phyloP scores from a whole-genome alignment of 2,888 invertebrate species.

The Koerneria pararmatus region DNA sequence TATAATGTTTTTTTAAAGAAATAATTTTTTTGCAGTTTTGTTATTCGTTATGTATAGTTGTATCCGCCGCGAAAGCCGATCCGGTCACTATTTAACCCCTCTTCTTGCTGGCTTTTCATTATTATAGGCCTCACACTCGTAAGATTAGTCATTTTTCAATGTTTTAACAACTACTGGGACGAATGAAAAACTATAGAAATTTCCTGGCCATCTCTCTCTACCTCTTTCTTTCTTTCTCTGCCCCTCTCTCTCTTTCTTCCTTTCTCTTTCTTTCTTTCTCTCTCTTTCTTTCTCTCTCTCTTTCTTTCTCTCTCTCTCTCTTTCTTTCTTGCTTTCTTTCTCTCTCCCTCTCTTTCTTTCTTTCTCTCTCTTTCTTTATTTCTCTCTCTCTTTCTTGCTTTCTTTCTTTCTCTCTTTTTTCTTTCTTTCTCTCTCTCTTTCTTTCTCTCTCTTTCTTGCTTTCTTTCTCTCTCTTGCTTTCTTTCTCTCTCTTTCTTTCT shows the following conservation, averaged over 20 bases:
- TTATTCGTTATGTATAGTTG: too few species aligned
- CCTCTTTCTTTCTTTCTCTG: constrained; percentile 3
- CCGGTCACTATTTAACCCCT: too few species aligned
- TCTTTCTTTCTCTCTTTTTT: constrained; percentile 6
- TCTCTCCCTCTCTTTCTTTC: constrained; percentile 3
- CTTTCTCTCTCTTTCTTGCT: background rate
- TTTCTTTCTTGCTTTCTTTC: constrained; percentile 2
- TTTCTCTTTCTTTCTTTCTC: constrained; percentile 6
- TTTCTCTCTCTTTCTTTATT: constrained; percentile 2
- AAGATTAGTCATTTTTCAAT: too few species aligned
- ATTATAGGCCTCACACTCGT: too few species aligned
- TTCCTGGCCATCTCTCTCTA: background rate
- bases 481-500: constrained; percentile 6
- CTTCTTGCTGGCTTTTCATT: too few species aligned
- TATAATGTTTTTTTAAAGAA: too few species aligned
- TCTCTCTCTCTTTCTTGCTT: constrained; percentile 2
- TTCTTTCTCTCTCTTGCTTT: constrained; percentile 2
- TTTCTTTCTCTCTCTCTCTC: constrained; percentile 6
- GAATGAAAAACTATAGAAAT: too few species aligned
- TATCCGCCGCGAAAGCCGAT: too few species aligned
- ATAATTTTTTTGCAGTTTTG: too few species aligned
- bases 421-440: constrained; percentile 6
- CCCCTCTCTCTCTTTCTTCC: constrained; percentile 1
- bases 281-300: constrained; percentile 6
- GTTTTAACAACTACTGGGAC: too few species aligned